Base-by-base conservation (phyloP, 2,113 vertebrate species). In the Colistium nudipinnis region DNA sequence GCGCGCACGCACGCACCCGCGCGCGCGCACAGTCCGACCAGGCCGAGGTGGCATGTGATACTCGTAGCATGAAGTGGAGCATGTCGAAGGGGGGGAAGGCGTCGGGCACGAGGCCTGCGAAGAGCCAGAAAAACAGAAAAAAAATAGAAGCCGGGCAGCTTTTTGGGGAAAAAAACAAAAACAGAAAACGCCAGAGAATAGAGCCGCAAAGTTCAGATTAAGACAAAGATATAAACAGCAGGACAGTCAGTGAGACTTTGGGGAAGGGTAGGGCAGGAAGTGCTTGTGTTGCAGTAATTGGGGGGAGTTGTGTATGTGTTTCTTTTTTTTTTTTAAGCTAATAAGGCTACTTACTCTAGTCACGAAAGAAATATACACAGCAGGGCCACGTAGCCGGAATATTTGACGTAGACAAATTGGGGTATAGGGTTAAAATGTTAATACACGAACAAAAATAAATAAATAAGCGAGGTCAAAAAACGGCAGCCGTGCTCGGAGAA, bases 21-120 rank as follows among this genome's bases (percentile, higher is more conserved):
- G 48, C 36, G 28, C 60, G 25, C 49, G 70, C 70, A n/a, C 68
- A 35, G 4, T 36, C 31, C 70, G 61, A 74, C 24, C 74, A 86
- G 74, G 79, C 76, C 24, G 76, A 86, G 74, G 79, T 77, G 82
- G 55, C 78, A 76, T 78, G 85, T 86, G 90, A 87, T 48, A 70
- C 82, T 89, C 81, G 57, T 88, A 90, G 90, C 88, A 85, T 78
- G 81, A 89, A 91, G 90, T 80, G 87, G 88, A 90, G 92, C 91
- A 89, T 90, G 90, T 90, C 90, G 79, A 78, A 86, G 87, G 82
- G 80, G 61, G 66, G 74, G 82, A 85, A 80, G 77, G 80, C 89
- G 89, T 92, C 84, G 79, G 83, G 82, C 84, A 54, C 60, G 41
- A 78, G 88, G 85, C 78, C 90, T 45, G 27, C 31, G 73, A 74